Base-by-base conservation (phyloP, 2,113 vertebrate genomes). In the Catharus bicknelli region DNA sequence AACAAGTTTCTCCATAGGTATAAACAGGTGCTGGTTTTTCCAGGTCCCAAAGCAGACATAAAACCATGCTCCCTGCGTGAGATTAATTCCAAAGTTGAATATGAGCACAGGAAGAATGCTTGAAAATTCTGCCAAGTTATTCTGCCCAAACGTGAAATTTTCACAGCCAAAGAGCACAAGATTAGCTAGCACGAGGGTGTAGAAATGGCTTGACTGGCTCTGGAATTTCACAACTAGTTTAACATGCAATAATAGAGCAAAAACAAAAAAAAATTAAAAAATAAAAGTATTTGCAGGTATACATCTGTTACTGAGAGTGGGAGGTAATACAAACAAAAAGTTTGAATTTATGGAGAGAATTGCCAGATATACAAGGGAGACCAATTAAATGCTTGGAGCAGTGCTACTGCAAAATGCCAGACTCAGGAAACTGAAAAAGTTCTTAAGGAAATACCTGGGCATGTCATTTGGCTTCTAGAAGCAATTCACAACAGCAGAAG, bases 371-470 rank as follows among this genome's bases (percentile, higher is more conserved):
- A 30, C 34, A 87, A 70, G 30, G 19, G 75, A 83, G 38, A 92
- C 64, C 42, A 79, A 45, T 86, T 86, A 96, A 91, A 92, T 76
- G 38, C 70, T 89, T 38, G 40, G 47, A 74, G 48, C 42, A 95
- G 82, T 48, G 43, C 74, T 87, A 81, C 74, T 83, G 70, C 54
- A 78, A 78, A 95, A 82, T 69, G 40, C 57, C 53, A 89, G 73
- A 63, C 34, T 64, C 53, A 10, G 83, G 80, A 96, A 96, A 74
- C 86, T 59, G 51, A 93, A 74, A 66, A 74, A 66, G 51, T 30
- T 93, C 53, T 90, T 40, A 74, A 92, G 83, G 64, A 94, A 90
- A 94, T 94, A 91, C 26, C 82, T 55, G 81, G 26, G 21, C 64
- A 79, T 57, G 77, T 43, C 40, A 27, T 73, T 64, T 64, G 54